Evolutionary conservation across 2,888 invertebrate genomes (phyloP).

Genomic region (Ochropacha duplaris): DNA sequence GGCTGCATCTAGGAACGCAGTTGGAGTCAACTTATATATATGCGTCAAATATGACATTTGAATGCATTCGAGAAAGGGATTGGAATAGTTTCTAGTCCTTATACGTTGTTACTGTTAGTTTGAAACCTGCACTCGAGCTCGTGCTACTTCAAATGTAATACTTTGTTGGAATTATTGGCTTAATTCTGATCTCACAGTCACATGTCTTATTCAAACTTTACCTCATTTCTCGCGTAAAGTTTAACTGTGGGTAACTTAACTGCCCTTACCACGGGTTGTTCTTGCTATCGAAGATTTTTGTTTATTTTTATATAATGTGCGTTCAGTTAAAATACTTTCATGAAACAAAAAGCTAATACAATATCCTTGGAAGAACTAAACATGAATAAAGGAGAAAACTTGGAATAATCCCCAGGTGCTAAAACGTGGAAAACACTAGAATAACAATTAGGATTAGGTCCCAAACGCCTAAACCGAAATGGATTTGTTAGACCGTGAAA

Average conservation of each 20-base stretch:
- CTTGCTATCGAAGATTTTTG: too few species aligned
- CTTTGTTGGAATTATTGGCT: not conserved
- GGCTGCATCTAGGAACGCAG: conserved; percentile 11
- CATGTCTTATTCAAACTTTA: not conserved
- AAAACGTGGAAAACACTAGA: not conserved
- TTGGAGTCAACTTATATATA: conserved; percentile 2
- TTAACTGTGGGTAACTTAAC: not conserved
- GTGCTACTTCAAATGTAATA: not conserved
- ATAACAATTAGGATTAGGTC: conserved; percentile 1
- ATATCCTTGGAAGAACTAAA: not conserved
- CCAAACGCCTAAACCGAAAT: not conserved
- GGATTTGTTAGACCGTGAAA: conserved; percentile 1
- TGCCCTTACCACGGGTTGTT: too few species aligned
- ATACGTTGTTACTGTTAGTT: conserved; percentile 20
- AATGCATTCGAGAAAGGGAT: conserved; percentile 19
- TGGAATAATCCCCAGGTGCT: not conserved
- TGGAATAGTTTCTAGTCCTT: conserved; percentile 11
- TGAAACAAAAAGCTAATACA: not conserved
- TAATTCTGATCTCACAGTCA: not conserved
- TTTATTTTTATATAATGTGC: too few species aligned
- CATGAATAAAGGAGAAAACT: not conserved
- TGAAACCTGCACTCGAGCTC: not conserved
- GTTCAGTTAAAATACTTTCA: not conserved
- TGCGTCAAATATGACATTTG: conserved; percentile 24
- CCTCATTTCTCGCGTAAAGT: not conserved